A percentile compares a stretch with the other conserved stretches of the same genome.
These are phyloP conservation scores for Ceyx margarethae DNA, from an alignment of 2,113 vertebrate species.

Conservation along the genomic window DNA sequence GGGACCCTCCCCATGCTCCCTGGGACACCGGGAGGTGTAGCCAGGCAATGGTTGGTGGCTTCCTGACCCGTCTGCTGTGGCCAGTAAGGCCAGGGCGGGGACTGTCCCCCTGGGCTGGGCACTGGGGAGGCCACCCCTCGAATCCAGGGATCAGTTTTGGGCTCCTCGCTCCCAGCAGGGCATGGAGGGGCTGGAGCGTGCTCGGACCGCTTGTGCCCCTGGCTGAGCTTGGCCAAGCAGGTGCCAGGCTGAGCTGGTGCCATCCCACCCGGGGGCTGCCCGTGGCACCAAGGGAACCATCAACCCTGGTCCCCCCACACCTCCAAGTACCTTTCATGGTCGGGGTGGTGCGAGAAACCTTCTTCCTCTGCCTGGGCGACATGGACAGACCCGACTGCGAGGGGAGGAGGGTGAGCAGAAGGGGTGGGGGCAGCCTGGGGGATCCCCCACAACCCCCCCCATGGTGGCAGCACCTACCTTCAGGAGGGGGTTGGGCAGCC, in stretches of 20 bases:
- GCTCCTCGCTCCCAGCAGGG: too few relatives aligned
- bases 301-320: neutral
- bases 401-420: neutral
- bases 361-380: constrained; percentile 88
- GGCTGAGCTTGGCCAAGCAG: too few relatives aligned
- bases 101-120: too few relatives aligned
- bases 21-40: too few relatives aligned
- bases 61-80: too few relatives aligned
- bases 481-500: constrained; percentile 85
- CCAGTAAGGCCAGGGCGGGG: too few relatives aligned
- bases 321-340: constrained; percentile 73
- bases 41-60: too few relatives aligned
- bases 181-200: too few relatives aligned
- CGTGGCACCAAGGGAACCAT: neutral
- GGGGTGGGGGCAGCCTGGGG: neutral
- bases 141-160: too few relatives aligned
- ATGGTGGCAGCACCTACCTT: constrained; percentile 75
- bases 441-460: neutral
- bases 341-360: constrained; percentile 85
- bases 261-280: too few relatives aligned
- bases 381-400: constrained; percentile 83
- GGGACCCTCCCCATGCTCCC: neutral
- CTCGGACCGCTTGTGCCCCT: too few relatives aligned
- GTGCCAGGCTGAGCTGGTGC: neutral
- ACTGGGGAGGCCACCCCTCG: too few relatives aligned